A percentile compares a stretch with the other conserved stretches of the same genome.
phyloP scores from a whole-genome alignment of 92 coral and sea anemone species.

The Zoanthus sansibaricus region DNA sequence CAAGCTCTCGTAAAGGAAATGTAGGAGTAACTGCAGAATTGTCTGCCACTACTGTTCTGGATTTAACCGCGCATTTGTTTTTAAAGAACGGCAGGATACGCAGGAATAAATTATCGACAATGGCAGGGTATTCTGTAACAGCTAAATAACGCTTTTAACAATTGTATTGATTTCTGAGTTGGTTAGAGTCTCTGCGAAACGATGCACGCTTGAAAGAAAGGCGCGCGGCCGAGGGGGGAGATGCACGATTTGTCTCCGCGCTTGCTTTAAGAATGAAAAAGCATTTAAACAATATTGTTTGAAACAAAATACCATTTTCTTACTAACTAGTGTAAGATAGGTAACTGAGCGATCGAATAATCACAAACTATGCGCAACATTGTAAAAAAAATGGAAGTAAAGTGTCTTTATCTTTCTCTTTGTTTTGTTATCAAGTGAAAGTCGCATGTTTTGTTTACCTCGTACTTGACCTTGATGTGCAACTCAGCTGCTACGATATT shows the following conservation, averaged over 20 bases:
- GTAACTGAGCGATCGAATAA: neutral
- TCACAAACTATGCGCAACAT: neutral
- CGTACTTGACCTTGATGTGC: neutral
- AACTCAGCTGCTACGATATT: neutral
- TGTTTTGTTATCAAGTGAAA: neutral
- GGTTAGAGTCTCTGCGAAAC: neutral
- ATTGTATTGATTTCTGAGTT: neutral
- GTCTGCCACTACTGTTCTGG: too few species aligned
- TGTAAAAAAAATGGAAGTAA: neutral
- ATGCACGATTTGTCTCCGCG: neutral
- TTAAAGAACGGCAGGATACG: too few species aligned
- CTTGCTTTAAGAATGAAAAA: neutral
- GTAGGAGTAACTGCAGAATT: too few species aligned
- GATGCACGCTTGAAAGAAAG: neutral
- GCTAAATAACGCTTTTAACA: neutral
- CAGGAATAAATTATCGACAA: too few species aligned
- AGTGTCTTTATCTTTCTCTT: neutral
- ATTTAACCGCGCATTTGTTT: too few species aligned
- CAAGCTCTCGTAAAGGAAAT: too few species aligned
- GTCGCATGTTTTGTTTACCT: constrained; percentile 1
- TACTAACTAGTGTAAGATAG: neutral
- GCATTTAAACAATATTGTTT: neutral
- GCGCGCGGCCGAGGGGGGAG: too few species aligned
- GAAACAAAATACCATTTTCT: neutral
- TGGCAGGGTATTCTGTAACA: too few species aligned